Conservation (phyloP, 2,113 vertebrate genomes). For the Atlantisia rogersi region DNA sequence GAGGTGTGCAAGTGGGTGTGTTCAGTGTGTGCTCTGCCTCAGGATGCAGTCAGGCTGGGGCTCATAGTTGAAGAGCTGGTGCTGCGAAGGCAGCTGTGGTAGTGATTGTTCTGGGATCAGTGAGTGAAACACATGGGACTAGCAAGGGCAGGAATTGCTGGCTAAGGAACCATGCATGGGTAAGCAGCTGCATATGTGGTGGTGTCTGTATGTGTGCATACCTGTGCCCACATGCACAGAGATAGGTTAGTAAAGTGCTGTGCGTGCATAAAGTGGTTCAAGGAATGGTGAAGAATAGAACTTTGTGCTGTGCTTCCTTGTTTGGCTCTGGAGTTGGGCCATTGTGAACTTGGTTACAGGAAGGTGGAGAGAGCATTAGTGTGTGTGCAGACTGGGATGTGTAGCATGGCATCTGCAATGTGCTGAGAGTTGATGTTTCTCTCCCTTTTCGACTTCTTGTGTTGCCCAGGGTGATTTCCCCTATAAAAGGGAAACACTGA, state of each 20-base stretch:
- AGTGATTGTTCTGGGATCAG: background rate
- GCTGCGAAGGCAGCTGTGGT: background rate
- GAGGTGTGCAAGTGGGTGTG: background rate
- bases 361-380: background rate
- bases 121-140: accelerated
- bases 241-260: background rate
- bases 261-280: accelerated
- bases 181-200: accelerated
- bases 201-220: accelerated
- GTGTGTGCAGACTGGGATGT: accelerated
- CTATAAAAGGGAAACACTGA: accelerated
- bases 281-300: accelerated
- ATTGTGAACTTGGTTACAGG: accelerated
- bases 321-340: accelerated
- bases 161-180: accelerated
- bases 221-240: background rate
- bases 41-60: accelerated
- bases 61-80: accelerated
- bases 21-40: accelerated
- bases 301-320: background rate
- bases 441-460: background rate
- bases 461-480: background rate
- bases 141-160: background rate
- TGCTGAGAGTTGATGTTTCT: background rate
- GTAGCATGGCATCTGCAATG: accelerated